These are phyloP conservation scores for Corythornis leucogaster DNA, from an alignment of 2,797 vertebrate genomes.

Conservation along the genomic window DNA sequence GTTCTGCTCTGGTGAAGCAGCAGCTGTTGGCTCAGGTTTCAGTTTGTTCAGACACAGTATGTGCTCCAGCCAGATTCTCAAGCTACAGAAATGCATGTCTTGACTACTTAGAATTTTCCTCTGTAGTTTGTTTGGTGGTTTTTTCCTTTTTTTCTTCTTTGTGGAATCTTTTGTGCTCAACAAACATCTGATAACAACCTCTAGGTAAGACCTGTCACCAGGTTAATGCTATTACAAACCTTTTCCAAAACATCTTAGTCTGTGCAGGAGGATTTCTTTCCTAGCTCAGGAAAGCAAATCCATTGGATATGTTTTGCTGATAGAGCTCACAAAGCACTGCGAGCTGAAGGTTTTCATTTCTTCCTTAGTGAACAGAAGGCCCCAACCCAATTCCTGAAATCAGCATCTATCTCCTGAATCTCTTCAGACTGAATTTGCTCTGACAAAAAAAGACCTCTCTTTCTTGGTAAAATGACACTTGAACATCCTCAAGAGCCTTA, in stretches of 20 bases:
- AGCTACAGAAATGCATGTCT: neutral
- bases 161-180: neutral
- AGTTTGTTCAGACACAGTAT: slow-evolving; percentile 13
- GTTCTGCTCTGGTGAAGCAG: slow-evolving; percentile 12
- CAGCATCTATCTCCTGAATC: neutral
- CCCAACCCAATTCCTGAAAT: neutral
- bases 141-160: neutral
- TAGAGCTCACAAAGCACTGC: neutral
- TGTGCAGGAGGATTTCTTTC: neutral
- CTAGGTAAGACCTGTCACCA: neutral
- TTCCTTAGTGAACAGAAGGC: neutral
- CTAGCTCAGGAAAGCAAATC: neutral
- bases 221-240: neutral
- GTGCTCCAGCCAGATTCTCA: neutral
- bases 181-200: neutral
- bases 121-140: neutral
- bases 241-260: neutral
- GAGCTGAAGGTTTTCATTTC: neutral
- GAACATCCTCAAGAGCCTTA: neutral
- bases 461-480: neutral
- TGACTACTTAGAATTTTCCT: neutral
- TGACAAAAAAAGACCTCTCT: neutral
- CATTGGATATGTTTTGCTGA: neutral
- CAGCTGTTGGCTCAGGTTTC: slow-evolving; percentile 43
- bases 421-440: neutral